These are phyloP conservation scores for Sycobia sp. DNA, from an alignment of 1,140 invertebrate species.

Conservation along the genomic window DNA sequence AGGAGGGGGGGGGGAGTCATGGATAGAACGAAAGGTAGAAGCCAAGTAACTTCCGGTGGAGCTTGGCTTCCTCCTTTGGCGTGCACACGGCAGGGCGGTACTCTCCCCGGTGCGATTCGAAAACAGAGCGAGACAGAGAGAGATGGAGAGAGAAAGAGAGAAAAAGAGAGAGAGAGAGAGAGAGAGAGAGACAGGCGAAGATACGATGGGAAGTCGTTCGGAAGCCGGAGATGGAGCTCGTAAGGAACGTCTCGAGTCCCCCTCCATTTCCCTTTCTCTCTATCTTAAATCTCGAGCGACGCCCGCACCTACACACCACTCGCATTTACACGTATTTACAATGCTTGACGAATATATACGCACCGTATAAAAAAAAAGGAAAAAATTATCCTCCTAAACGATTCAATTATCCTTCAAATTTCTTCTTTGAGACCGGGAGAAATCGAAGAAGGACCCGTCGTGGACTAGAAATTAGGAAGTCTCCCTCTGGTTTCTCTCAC, in stretches of 20 bases:
- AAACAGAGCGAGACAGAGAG: constrained; percentile 35
- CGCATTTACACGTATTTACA: not conserved
- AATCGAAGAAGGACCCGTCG: constrained; percentile 5
- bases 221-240: constrained; percentile 45
- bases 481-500: not conserved
- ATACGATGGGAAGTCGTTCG: constrained; percentile 46
- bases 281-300: not conserved
- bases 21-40: not conserved
- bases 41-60: constrained; percentile 26
- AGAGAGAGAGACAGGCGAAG: too few relatives aligned
- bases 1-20: too few relatives aligned
- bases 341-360: too few relatives aligned
- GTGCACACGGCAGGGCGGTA: too few relatives aligned
- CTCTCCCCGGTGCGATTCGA: constrained; percentile 36
- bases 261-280: not conserved
- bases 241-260: constrained; percentile 35
- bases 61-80: not conserved
- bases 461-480: constrained; percentile 7
- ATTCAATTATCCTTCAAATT: constrained; percentile 42
- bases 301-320: not conserved
- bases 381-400: constrained; percentile 42
- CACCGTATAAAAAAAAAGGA: constrained; percentile 38
- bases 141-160: too few relatives aligned
- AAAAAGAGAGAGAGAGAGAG: too few relatives aligned
- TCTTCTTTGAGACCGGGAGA: not conserved